Base-by-base conservation (phyloP, 2,797 vertebrate species). In the Hephaestus fuliginosus region DNA sequence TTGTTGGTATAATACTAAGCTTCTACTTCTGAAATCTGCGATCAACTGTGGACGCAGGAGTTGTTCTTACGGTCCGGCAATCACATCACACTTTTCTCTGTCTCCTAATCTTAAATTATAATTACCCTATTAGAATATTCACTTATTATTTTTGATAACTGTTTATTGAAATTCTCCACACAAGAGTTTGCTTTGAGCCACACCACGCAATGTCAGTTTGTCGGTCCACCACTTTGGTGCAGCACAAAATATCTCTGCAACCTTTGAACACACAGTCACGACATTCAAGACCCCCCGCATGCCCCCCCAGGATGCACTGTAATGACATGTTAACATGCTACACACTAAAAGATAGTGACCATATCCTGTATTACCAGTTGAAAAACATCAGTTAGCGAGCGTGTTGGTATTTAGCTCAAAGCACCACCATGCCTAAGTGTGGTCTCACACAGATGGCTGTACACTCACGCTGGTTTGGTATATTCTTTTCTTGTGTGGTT, bases 401-500 rank as follows among this genome's bases (percentile, higher is more conserved):
- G n/a, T 22, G 33, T 25, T 15, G 44, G 60, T 7, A 0, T 9
- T 62, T 43, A 28, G 36, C 36, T 39, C 36, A 39, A 39, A 39
- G 36, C 36, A 39, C 36, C 36, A 49, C 3, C 43, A 39, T 43
- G n/a, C 13, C 8, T 2, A 20, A 17, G 14, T 20, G 20, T 28
- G 36, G 46, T 18, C 28, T 65, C 63, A 30, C 44, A 36, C 9
- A 49, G 30, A 22, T 28, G 10, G 25, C 52, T 56, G 66, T 15
- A 28, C n/a, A 52, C 48, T 48, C 28, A 17, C 36, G 5, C 30
- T 33, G 30, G 20, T 44, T 9, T 28, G 6, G 22, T 56, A n/a
- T 52, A 4, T 66, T 56, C 7, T 48, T 72, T 79, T 46, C n/a
- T 48, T 28, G n/a, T 62, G 48, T 55, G 56, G 56, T 61, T 4